phyloP scores from a whole-genome alignment of 2,888 invertebrate species.

The Drosophila melanosoma region DNA sequence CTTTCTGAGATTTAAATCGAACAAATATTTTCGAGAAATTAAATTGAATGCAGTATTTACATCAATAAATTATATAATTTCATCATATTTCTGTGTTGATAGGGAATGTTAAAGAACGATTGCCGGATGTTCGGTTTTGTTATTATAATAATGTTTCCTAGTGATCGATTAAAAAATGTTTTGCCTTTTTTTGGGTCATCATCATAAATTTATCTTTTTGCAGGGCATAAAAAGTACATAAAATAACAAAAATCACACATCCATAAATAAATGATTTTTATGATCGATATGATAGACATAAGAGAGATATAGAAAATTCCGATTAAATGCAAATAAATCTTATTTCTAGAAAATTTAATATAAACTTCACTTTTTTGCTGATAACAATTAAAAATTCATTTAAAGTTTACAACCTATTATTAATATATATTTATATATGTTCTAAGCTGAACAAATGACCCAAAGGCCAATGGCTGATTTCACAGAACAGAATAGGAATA shows the following conservation, averaged over 20 bases:
- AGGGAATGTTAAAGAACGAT: constrained; percentile 21
- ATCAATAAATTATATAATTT: constrained; percentile 48
- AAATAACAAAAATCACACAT: constrained; percentile 33
- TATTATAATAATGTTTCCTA: constrained; percentile 31
- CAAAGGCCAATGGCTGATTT: neutral
- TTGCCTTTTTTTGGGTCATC: constrained; percentile 39
- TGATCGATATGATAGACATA: neutral
- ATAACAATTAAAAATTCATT: no score
- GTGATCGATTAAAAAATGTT: constrained; percentile 20
- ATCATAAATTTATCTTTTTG: constrained; percentile 15
- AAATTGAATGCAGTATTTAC: constrained; percentile 16
- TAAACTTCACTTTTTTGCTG: neutral
- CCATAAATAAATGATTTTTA: constrained; percentile 19
- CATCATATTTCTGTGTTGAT: constrained; percentile 10
- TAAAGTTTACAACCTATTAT: neutral
- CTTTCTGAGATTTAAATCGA: constrained; percentile 5
- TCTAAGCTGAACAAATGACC: neutral
- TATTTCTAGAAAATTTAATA: neutral
- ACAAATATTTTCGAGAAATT: neutral
- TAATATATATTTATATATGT: neutral
- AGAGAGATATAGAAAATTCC: neutral
- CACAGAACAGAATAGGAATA: neutral
- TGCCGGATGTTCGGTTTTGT: constrained; percentile 40
- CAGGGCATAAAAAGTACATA: constrained; percentile 18
- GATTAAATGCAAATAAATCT: neutral